phyloP scores from a whole-genome alignment of 2,888 invertebrate species.

The Chrysomela aeneicollis region DNA sequence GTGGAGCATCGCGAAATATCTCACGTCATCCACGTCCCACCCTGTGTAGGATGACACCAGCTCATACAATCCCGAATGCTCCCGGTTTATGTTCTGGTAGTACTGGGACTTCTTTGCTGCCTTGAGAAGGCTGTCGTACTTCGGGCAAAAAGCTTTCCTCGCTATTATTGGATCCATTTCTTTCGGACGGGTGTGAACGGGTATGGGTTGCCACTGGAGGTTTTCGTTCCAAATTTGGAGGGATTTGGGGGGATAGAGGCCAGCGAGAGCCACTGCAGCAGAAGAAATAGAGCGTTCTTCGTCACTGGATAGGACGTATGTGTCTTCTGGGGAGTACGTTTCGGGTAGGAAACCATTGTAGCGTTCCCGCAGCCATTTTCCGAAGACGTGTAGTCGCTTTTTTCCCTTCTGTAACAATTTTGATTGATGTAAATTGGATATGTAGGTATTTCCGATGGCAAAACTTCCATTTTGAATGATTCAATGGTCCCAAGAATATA shows the following conservation, averaged over 20 bases:
- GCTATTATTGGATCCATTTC: conserved; percentile 62
- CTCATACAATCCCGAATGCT: conserved; percentile 61
- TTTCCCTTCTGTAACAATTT: conserved; percentile 33
- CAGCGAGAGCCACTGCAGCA: conserved; percentile 80
- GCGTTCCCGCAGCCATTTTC: conserved; percentile 63
- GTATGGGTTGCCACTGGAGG: conserved; percentile 78
- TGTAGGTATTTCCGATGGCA: background rate
- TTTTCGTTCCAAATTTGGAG: conserved; percentile 68
- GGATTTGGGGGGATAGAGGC: conserved; percentile 71
- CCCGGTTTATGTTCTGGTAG: conserved; percentile 54
- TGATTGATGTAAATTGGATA: background rate
- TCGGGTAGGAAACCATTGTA: conserved; percentile 69
- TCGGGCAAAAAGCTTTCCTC: conserved; percentile 64
- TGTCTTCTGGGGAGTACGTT: conserved; percentile 65
- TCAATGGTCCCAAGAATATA: too few relatives aligned
- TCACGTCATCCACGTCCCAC: conserved; percentile 26
- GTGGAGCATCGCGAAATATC: background rate
- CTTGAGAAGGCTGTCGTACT: conserved; percentile 66
- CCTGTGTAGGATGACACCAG: conserved; percentile 16
- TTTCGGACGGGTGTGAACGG: conserved; percentile 73
- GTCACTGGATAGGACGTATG: conserved; percentile 77
- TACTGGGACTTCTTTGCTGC: conserved; percentile 51
- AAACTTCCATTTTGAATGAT: too few relatives aligned
- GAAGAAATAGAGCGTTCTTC: conserved; percentile 89
- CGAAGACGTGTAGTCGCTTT: conserved; percentile 29